phyloP scores from a whole-genome alignment of 2,888 invertebrate genomes.

The Pheosia tremula region DNA sequence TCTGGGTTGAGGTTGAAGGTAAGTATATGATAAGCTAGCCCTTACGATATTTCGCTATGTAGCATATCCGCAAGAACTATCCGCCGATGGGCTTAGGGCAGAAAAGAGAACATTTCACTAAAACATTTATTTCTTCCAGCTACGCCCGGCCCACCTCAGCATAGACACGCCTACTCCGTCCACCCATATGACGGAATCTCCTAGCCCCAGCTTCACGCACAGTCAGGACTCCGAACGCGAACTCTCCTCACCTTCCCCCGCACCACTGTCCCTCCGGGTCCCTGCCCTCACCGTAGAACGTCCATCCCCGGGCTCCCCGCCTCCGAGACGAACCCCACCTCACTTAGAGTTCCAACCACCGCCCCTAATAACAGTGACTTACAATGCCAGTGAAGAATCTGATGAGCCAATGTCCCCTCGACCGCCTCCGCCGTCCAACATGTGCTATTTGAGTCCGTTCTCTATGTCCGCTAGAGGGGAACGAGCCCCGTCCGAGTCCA shows the following conservation, averaged over 20 bases:
- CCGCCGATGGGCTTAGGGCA: neutral
- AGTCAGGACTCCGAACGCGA: constrained; percentile 78
- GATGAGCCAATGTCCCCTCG: constrained; percentile 89
- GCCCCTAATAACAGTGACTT: constrained; percentile 89
- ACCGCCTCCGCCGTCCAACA: constrained; percentile 82
- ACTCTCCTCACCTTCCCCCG: constrained; percentile 71
- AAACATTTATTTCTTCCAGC: constrained; percentile 64
- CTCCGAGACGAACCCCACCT: constrained; percentile 86
- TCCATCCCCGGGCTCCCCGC: constrained; percentile 87
- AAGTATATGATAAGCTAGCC: constrained; percentile 12
- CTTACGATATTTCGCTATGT: too few relatives aligned
- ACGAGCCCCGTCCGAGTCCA: constrained; percentile 92
- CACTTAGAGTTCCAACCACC: constrained; percentile 87
- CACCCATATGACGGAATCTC: constrained; percentile 76
- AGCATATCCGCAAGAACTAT: neutral
- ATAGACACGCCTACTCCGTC: constrained; percentile 76
- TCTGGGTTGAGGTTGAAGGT: constrained; percentile 71
- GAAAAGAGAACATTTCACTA: neutral
- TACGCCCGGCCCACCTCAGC: constrained; percentile 78
- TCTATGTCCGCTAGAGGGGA: constrained; percentile 89
- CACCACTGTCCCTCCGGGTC: constrained; percentile 83
- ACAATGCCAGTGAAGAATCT: constrained; percentile 91
- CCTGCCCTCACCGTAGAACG: constrained; percentile 88
- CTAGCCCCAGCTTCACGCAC: constrained; percentile 75
- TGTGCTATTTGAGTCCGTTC: constrained; percentile 92